Evolutionary conservation across 30 jellyfish, hydroid and myxozoan species (phyloP), one percentile per base, ranked within the genome.

Genomic region (Sanderia malayensis): DNA sequence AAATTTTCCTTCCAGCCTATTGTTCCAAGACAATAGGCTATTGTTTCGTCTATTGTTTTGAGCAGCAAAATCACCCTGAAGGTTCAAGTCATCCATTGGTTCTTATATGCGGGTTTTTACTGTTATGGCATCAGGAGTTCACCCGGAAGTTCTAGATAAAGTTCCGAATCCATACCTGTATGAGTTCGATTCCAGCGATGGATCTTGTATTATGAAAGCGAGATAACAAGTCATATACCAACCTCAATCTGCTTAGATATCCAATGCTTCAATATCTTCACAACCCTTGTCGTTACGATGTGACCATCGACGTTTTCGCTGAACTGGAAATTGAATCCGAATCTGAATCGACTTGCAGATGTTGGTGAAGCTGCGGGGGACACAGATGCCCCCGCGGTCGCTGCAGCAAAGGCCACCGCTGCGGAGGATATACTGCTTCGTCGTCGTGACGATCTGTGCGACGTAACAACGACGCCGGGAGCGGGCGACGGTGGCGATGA

Each of bases 301-400:
- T 85, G 86, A 2, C 96, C 96, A 45, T 74, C 95, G 44, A 57
- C 47, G 33, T 55, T 58, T n/a, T 85, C 96, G 18, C 71, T 30
- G 62, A 85, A 76, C 67, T 85, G 85, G 47, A 85, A 77, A 45
- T 63, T 85, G 75, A 85, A 85, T 26, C 86, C 86, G 53, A 82
- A 82, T 52, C 86, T 46, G 41, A 82, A 82, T 17, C 84, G 79
- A 31, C 84, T 44, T 25, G 84, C 82, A 11, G 94, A 70, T 0
- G 86, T 82, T n/a, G 96, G 96, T n/a, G 96, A 85, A 3, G 89
- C 89, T 11, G 89, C 95, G 57, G 92, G 86, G 25, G 96, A 85
- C 15, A 70, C 86, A 69, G 87, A 61, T 1, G 92, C 92, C 1
- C 96, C 92, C n/a, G 96, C 96, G 37, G 96, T 85, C 23, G 96